Base-by-base conservation (phyloP, 2,113 vertebrate genomes). In the Pardalotus punctatus region DNA sequence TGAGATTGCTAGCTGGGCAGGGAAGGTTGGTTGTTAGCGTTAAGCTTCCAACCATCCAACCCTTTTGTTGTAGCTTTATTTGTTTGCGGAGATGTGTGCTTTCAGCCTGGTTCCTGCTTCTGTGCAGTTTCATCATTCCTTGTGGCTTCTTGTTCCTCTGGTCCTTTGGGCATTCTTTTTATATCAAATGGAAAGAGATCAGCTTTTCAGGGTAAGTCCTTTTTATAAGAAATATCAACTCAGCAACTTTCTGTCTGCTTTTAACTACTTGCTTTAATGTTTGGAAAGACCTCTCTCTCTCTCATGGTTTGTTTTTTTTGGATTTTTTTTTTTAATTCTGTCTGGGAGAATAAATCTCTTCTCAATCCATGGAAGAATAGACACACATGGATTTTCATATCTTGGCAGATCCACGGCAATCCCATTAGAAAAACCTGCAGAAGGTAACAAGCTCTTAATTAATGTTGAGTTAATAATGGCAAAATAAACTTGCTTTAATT, bases 381-480 rank as follows among this genome's bases (percentile, higher is more conserved):
- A 13, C 19, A 14, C 15, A 43, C 11, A 24, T 57, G 36, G 43
- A 40, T 74, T 72, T 90, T 80, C 28, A 3, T 43, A 14, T 36
- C 56, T 81, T 61, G 62, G 73, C 60, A 33, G 38, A 21, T 45
- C 38, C 54, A 69, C 79, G 47, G 18, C 19, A 89, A 36, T 69
- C 35, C 33, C 78, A 38, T 90, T 88, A 69, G 73, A 92, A 72
- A 56, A 36, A 56, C 54, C 66, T 85, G 51, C 42, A 48, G 67
- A 95, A 92, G 67, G 56, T 81, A 90, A 58, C 50, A 60, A 89
- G 45, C 48, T 86, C 66, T 95, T 92, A 77, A 93, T 93, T 85
- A 90, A 74, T 6, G 2, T 51, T 35, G 31, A 83, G 73, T 80
- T 90, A 40, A 83, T 90, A 80, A 38, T 20, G 51, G 23, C 56